Evolutionary conservation across 2,113 vertebrate species (phyloP), one percentile per base, ranked within the genome.

Genomic region (Dromaius novaehollandiae): DNA sequence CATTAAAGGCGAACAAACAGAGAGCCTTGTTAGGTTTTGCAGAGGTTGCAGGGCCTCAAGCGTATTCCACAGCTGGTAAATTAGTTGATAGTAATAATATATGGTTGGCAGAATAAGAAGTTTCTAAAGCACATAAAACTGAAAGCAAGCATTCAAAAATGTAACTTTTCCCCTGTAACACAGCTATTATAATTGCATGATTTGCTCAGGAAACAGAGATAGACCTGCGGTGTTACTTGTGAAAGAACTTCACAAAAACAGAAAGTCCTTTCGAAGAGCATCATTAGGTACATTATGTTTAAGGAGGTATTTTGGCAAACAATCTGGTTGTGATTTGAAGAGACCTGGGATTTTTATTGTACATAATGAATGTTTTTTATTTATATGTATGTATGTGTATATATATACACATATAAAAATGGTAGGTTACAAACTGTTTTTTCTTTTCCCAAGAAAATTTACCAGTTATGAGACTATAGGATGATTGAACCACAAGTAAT

Each of bases 1-100:
- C 88, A 91, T 96, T 97, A 94, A 95, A 85, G 65, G 38, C 76
- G 97, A 95, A 28, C 14, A 95, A 92, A 71, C 28, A 70, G 74
- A 51, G 53, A 38, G 58, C 83, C 88, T 95, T 90, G 40, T 56
- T 69, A 32, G n/a, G 44, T 84, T 88, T 60, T 22, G 6, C 81
- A 38, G 79, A 12, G 36, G 50, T 82, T 91, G 61, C 53, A 70
- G 83, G 88, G n/a, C 73, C 40, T 66, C 14, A 5, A 50, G 24
- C 22, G 42, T 95, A 73, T 61, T 85, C 83, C 74, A 61, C 51
- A 58, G 63, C n/a, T 91, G 83, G 55, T 88, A 93, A 91, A 88
- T 77, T 69, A 79, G 38, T 74, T 88, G 73, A 70, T 63, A 82
- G n/a, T 48, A 85, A 60, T 65, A 70, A 44, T 56, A 14, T 1